phyloP scores from a whole-genome alignment of 2,797 vertebrate genomes.

The Caiman crocodilus region DNA sequence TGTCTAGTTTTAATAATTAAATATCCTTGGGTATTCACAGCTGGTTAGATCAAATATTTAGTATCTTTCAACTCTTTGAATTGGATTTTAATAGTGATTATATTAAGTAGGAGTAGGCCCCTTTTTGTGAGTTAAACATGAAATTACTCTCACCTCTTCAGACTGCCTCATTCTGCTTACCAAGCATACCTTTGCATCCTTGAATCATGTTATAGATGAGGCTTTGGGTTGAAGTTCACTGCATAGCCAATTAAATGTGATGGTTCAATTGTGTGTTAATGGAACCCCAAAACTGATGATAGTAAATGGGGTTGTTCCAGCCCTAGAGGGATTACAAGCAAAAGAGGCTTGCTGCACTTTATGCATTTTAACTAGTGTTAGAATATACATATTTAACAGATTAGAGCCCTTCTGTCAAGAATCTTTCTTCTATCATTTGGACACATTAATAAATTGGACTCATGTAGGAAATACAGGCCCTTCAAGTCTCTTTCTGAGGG shows the following conservation, averaged over 20 bases:
- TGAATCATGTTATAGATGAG: neutral
- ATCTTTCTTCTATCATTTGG: neutral
- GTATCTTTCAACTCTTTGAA: neutral
- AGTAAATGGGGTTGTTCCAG: neutral
- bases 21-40: constrained; percentile 52
- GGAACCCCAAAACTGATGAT: neutral
- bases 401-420: neutral
- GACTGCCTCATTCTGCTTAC: neutral
- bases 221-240: accelerated
- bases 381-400: neutral
- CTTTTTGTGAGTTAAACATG: neutral
- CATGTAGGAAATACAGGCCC: accelerated
- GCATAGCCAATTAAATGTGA: neutral
- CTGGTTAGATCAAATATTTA: constrained; percentile 25
- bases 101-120: neutral
- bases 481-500: neutral
- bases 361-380: neutral
- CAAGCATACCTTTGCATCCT: accelerated
- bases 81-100: constrained; percentile 8
- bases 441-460: neutral
- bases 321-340: neutral
- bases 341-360: neutral
- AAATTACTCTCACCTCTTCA: neutral
- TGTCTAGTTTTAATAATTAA: constrained; percentile 68
- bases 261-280: neutral